phyloP scores from a whole-genome alignment of 2,888 invertebrate genomes.

The Copidosoma aretas region DNA sequence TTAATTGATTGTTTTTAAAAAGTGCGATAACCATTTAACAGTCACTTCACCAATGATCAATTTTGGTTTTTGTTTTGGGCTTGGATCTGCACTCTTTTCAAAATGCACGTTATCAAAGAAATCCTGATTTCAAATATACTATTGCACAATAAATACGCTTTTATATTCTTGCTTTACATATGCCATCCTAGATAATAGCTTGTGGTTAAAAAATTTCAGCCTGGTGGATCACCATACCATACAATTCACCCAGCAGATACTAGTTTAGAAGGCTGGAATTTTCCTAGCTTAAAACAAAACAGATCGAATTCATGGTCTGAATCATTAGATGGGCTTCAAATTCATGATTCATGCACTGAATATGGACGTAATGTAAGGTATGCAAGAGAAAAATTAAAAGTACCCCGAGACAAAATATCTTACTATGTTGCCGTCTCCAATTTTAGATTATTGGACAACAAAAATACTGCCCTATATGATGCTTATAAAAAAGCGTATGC shows the following conservation, averaged over 20 bases:
- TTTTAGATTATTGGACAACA: conserved; percentile 60
- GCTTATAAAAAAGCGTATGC: conserved; percentile 87
- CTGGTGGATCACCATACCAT: conserved; percentile 86
- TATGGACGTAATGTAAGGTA: conserved; percentile 55
- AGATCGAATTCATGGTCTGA: conserved; percentile 89
- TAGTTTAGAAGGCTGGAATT: conserved; percentile 78
- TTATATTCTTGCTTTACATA: too few species aligned
- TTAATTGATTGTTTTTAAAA: conserved; percentile 14
- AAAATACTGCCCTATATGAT: conserved; percentile 72
- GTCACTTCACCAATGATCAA: neutral
- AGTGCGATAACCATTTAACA: conserved; percentile 23
- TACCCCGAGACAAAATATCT: neutral
- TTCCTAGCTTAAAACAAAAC: conserved; percentile 73
- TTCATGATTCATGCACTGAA: conserved; percentile 58
- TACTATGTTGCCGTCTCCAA: neutral
- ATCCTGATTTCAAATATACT: too few species aligned
- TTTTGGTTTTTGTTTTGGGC: neutral
- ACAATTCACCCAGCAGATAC: conserved; percentile 85
- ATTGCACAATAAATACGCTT: too few species aligned
- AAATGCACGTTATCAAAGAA: too few species aligned
- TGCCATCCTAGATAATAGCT: too few species aligned
- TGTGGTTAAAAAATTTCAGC: conserved; percentile 60
- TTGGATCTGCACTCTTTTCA: neutral
- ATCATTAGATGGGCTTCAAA: conserved; percentile 76
- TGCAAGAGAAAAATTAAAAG: neutral